Percentiles rank a stretch among this genome's conserved stretches.
These are phyloP conservation scores for Hemiscyllium ocellatum DNA, from an alignment of 2,113 vertebrate species.

Conservation along the genomic window DNA sequence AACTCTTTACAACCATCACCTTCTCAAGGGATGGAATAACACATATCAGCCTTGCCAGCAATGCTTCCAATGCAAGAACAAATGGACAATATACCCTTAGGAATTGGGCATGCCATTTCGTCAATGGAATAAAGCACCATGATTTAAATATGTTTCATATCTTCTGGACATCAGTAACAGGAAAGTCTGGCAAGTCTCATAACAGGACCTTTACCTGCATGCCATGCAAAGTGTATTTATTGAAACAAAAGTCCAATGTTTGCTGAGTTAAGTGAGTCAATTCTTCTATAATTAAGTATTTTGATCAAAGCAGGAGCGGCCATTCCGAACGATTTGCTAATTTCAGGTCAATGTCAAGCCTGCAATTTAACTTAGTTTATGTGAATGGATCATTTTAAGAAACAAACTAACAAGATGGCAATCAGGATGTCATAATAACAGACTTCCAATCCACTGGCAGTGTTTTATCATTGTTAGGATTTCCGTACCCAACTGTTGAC, in stretches of 20 bases:
- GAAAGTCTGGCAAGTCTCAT: background rate
- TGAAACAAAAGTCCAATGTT: background rate
- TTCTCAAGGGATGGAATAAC: background rate
- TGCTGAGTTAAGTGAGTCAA: background rate
- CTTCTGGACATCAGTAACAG: background rate
- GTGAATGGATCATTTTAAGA: slow-evolving; percentile 1
- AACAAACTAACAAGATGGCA: background rate
- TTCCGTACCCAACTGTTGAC: too few species aligned
- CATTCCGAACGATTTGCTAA: background rate
- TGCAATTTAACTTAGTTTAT: slow-evolving; percentile 18
- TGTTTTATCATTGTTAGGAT: background rate
- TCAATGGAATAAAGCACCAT: background rate
- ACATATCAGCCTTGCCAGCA: background rate
- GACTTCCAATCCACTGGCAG: background rate
- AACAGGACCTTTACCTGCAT: background rate
- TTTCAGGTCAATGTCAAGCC: slow-evolving; percentile 12
- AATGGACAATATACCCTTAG: background rate
- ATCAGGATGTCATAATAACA: slow-evolving; percentile 22
- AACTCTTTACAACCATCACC: background rate
- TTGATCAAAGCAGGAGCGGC: background rate
- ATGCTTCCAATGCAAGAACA: background rate
- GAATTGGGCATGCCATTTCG: background rate
- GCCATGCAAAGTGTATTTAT: background rate
- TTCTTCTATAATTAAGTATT: slow-evolving; percentile 19
- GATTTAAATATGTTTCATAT: background rate